These are phyloP conservation scores for Malacoctenus gilli DNA, from an alignment of 2,797 vertebrate species.

Conservation along the genomic window DNA sequence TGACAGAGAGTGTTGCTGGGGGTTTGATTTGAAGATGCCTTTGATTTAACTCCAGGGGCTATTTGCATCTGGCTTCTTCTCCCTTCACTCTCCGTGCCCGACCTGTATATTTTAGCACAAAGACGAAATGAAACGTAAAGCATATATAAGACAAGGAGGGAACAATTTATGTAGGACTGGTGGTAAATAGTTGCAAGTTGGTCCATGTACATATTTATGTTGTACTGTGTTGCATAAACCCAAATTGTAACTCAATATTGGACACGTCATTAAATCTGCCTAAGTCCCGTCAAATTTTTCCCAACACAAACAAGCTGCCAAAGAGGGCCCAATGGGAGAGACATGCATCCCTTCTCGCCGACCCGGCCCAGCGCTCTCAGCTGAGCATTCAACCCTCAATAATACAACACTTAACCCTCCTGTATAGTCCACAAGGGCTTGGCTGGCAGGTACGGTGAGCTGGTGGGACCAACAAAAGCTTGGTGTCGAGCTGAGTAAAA, in stretches of 20 bases:
- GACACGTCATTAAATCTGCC: constrained; percentile 59
- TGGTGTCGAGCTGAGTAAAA: constrained; percentile 61
- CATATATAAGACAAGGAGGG: constrained; percentile 9
- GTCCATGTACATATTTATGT: constrained; percentile 5
- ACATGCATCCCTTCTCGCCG: constrained; percentile 60
- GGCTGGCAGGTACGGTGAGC: constrained; percentile 73
- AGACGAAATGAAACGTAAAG: too few species aligned
- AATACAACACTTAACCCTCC: constrained; percentile 77
- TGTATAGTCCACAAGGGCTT: constrained; percentile 64
- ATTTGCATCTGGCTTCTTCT: constrained; percentile 61
- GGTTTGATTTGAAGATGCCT: constrained; percentile 76
- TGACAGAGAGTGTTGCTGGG: constrained; percentile 66
- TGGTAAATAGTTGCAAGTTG: too few species aligned
- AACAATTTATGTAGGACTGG: constrained; percentile 13
- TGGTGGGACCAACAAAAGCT: constrained; percentile 70
- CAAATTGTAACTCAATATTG: constrained; percentile 43
- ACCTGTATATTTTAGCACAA: too few species aligned
- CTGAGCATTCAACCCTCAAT: constrained; percentile 72
- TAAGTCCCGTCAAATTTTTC: constrained; percentile 55
- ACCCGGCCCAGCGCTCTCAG: constrained; percentile 43
- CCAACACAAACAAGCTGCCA: constrained; percentile 56
- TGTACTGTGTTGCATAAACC: constrained; percentile 31
- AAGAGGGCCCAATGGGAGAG: constrained; percentile 66
- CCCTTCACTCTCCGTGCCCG: too few species aligned
- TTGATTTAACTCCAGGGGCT: constrained; percentile 71